These are phyloP conservation scores for Aramus guarauna DNA, from an alignment of 2,113 vertebrate genomes.

Conservation along the genomic window DNA sequence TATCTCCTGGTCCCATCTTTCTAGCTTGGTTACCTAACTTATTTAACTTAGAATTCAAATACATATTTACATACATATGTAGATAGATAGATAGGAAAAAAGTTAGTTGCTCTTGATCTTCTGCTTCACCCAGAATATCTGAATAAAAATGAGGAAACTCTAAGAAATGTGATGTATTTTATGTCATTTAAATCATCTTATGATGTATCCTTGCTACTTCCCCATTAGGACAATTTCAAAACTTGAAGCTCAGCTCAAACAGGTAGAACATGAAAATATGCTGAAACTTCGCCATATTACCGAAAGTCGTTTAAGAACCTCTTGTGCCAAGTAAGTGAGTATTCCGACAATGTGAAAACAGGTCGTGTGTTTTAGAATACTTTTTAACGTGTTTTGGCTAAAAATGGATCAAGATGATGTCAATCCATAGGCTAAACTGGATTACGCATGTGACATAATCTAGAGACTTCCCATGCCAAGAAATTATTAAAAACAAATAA, in stretches of 20 bases:
- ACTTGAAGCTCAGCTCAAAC: slow-evolving; percentile 93
- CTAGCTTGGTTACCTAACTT: not conserved
- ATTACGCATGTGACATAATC: not conserved
- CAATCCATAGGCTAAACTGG: not conserved
- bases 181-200: not conserved
- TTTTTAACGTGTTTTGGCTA: not conserved
- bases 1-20: not conserved
- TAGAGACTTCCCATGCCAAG: not conserved
- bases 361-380: not conserved
- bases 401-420: not conserved
- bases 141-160: not conserved
- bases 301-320: slow-evolving; percentile 69
- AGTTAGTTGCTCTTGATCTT: not conserved
- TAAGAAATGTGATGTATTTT: not conserved
- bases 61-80: not conserved
- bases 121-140: not conserved
- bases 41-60: not conserved
- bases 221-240: slow-evolving; percentile 83
- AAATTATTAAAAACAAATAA: not conserved
- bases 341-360: not conserved
- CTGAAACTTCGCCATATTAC: slow-evolving; percentile 73
- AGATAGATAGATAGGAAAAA: not conserved
- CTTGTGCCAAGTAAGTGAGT: slow-evolving; percentile 78
- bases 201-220: not conserved
- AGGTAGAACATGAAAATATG: slow-evolving; percentile 89